Percentiles rank a stretch among this genome's conserved stretches.
phyloP scores from a whole-genome alignment of 2,113 vertebrate species.

The Sapayoa aenigma region DNA sequence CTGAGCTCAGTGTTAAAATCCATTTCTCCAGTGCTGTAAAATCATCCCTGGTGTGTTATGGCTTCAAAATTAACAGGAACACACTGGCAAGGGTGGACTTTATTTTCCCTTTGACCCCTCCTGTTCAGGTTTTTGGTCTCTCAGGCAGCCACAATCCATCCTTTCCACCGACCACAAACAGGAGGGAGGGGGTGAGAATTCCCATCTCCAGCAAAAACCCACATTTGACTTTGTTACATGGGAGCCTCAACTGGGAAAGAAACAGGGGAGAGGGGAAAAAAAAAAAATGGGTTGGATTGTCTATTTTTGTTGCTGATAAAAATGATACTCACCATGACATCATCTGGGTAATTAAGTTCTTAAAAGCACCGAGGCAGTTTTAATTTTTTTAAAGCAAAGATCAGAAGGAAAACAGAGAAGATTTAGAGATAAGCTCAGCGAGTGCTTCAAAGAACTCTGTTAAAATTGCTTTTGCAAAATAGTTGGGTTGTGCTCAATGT shows the following conservation, averaged over 20 bases:
- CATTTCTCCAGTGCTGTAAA: background rate
- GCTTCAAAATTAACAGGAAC: no score
- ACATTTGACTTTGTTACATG: no score
- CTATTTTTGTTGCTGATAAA: background rate
- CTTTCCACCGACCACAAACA: no score
- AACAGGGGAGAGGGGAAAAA: background rate
- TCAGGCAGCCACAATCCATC: no score
- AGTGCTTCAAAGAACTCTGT: background rate
- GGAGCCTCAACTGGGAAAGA: background rate
- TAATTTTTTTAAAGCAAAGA: background rate
- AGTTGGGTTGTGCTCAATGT: background rate
- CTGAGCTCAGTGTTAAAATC: background rate
- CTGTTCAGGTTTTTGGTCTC: no score
- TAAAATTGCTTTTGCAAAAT: background rate
- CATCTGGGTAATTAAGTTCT: background rate
- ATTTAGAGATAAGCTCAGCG: background rate
- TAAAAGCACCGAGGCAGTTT: background rate
- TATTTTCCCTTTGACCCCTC: no score
- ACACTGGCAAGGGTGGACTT: no score
- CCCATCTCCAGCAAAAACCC: background rate
- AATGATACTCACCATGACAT: fast-evolving
- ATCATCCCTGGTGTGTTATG: no score
- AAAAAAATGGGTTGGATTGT: background rate
- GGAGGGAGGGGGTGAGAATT: background rate
- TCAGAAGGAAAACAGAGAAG: background rate